Conservation (phyloP, 2,888 invertebrate species). For the Pasiphila rectangulata region DNA sequence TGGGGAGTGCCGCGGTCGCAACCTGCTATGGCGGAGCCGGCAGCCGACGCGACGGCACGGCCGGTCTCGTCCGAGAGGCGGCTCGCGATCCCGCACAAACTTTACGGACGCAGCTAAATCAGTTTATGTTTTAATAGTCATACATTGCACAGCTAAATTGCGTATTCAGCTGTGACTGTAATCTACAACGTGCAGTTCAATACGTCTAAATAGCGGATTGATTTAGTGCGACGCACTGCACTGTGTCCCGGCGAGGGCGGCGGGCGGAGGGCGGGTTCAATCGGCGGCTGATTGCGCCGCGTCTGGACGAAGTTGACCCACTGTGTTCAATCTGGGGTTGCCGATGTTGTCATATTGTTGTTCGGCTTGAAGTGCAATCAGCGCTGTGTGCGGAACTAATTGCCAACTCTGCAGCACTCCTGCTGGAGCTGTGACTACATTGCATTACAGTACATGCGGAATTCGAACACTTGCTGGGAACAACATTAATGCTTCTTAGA, state of each 20-base stretch:
- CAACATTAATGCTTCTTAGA: too few relatives aligned
- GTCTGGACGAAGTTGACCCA: constrained; percentile 10
- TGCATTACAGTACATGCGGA: too few relatives aligned
- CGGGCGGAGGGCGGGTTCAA: too few relatives aligned
- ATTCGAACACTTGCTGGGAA: too few relatives aligned
- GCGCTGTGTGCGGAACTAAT: constrained; percentile 23
- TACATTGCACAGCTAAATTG: background rate
- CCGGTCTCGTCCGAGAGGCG: too few relatives aligned
- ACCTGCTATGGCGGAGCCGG: constrained; percentile 1
- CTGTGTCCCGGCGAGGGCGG: too few relatives aligned
- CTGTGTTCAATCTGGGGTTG: constrained; percentile 16
- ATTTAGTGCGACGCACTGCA: background rate
- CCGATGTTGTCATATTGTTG: constrained; percentile 19
- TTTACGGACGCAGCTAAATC: too few relatives aligned
- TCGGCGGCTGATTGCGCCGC: too few relatives aligned
- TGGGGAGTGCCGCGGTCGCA: constrained; percentile 1
- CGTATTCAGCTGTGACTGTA: background rate
- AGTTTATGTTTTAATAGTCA: background rate
- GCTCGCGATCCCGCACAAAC: too few relatives aligned
- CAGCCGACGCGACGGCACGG: too few relatives aligned
- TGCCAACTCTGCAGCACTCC: constrained; percentile 12
- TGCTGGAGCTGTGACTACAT: background rate
- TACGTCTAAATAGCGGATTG: too few relatives aligned
- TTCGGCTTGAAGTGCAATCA: constrained; percentile 21
- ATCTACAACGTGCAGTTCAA: background rate